These are phyloP conservation scores for Tiliacea citrago DNA, from an alignment of 2,888 invertebrate genomes.

Conservation along the genomic window DNA sequence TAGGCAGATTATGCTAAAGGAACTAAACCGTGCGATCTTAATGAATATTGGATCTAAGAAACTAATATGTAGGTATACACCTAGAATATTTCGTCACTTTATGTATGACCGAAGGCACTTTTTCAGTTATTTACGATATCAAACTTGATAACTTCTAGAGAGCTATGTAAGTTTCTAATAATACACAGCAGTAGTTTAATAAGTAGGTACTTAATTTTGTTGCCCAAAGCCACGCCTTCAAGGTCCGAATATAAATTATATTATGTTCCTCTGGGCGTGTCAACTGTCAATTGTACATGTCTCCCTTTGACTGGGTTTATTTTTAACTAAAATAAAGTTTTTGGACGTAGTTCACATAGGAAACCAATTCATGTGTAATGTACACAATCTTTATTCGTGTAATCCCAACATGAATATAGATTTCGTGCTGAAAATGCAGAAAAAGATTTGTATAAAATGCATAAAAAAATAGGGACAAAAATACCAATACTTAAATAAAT, in stretches of 20 bases:
- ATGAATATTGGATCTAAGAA: neutral
- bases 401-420: too few species aligned
- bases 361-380: neutral
- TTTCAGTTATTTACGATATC: neutral
- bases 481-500: neutral
- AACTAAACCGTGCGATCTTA: neutral
- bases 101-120: neutral
- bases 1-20: too few species aligned
- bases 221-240: constrained; percentile 37
- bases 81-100: neutral
- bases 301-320: neutral
- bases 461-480: neutral
- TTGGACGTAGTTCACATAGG: neutral
- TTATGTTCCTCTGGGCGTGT: constrained; percentile 43
- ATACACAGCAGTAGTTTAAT: neutral
- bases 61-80: neutral
- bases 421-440: too few species aligned
- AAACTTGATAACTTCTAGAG: neutral
- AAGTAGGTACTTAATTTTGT: neutral
- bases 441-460: too few species aligned
- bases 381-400: too few species aligned
- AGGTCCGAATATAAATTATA: constrained; percentile 39
- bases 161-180: neutral
- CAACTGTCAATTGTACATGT: constrained; percentile 18
- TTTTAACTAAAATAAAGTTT: neutral